A percentile compares a stretch with the other conserved stretches of the same genome.
phyloP scores from a whole-genome alignment of 2,113 vertebrate genomes.

The Bagarius yarrelli region DNA sequence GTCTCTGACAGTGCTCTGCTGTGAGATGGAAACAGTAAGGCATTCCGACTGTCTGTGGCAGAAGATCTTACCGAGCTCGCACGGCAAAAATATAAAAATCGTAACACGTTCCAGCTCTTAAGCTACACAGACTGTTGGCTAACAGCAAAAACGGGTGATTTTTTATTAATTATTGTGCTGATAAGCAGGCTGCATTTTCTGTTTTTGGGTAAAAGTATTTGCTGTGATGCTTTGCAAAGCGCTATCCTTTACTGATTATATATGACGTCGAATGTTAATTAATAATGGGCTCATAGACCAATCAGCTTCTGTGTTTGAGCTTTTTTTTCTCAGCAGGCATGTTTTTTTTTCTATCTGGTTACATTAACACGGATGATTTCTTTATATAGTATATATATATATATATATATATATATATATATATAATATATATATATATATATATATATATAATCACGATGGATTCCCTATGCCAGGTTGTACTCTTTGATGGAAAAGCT shows the following conservation, averaged over 20 bases:
- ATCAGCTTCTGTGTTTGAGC: conserved; percentile 27
- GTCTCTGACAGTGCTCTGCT: conserved; percentile 48
- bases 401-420: too few species aligned
- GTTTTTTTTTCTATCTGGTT: conserved; percentile 28
- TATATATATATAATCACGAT: too few species aligned
- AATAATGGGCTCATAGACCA: conserved; percentile 35
- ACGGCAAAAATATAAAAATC: neutral
- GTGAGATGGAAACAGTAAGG: conserved; percentile 50
- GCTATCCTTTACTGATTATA: conserved; percentile 15
- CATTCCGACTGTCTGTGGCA: conserved; percentile 38
- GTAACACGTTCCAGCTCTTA: conserved; percentile 1
- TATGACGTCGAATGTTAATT: conserved; percentile 17
- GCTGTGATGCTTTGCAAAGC: conserved; percentile 40
- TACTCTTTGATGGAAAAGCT: neutral
- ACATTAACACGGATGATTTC: conserved; percentile 4
- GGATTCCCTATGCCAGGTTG: neutral
- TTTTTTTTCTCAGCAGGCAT: conserved; percentile 15
- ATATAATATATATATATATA: too few species aligned
- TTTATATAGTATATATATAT: neutral
- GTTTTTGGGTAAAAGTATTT: conserved; percentile 27
- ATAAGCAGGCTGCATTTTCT: conserved; percentile 35
- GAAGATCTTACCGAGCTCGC: conserved; percentile 31
- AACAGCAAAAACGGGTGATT: conserved; percentile 17
- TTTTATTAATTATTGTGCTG: conserved; percentile 40
- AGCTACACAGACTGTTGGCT: conserved; percentile 8